Evolutionary conservation across 2,797 vertebrate species (phyloP), one percentile per base, ranked within the genome.

Genomic region (Macropus fuliginosus): DNA sequence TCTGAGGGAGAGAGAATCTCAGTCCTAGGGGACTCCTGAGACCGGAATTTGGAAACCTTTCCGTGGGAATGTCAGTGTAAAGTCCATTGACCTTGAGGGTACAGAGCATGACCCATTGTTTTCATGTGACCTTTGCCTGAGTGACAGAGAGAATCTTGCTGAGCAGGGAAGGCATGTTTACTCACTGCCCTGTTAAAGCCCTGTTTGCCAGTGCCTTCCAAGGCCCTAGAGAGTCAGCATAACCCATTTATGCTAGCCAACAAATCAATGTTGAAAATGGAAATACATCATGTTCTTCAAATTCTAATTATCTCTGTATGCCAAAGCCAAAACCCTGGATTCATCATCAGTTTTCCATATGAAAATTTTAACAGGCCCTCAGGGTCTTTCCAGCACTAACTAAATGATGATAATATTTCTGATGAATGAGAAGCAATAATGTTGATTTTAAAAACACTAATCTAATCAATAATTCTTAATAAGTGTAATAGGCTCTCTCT

Each of bases 221-320:
- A 95, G 62, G 46, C 87, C 92, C 92, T 40, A 40, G 56, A 89
- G 90, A 74, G 59, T 3, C 56, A 94, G 55, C 21, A n/a, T 92
- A 95, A 52, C 3, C 54, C 89, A 91, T 91, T 91, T 56, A 66
- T 13, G 31, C 55, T 56, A 91, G 54, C 28, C 54, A 93, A 62
- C 34, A 74, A 18, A 93, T 91, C 91, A 93, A 90, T 92, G 89
- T 24, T 91, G 94, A 93, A 81, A 50, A 5, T 91, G 29, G 91
- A 93, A 95, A 55, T 93, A 52, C 40, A 27, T 90, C 9, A 93
- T 16, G 90, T 57, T 90, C 6, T 91, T 8, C 91, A 93, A 95
- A 93, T 95, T 66, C 9, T 54, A 94, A 92, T 52, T 56, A 92
- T 92, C 54, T 40, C 40, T 92, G 91, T 54, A 74, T 94, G 66